Conservation (phyloP, 2,113 vertebrate species). For the Pavo muticus region DNA sequence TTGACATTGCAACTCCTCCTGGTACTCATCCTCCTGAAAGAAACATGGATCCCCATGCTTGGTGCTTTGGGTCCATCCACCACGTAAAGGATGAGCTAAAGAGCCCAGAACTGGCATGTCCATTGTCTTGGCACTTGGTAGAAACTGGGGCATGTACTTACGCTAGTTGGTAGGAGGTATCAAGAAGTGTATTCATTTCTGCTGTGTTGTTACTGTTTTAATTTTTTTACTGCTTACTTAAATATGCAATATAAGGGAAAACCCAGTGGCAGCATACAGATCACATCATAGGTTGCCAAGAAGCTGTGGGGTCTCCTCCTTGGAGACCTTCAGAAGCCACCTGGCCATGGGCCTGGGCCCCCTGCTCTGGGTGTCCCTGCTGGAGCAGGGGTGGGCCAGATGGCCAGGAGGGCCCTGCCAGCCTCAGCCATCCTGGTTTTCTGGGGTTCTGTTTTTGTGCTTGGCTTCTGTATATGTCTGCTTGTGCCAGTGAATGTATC, state of each 20-base stretch:
- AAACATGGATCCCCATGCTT: accelerated
- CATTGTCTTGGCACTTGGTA: not conserved
- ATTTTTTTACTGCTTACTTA: not conserved
- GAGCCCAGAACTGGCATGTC: not conserved
- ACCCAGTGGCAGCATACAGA: accelerated
- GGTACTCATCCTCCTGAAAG: not conserved
- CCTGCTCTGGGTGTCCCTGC: not conserved
- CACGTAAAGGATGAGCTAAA: not conserved
- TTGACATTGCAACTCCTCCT: not conserved
- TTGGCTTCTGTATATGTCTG: not conserved
- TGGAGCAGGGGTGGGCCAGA: not conserved
- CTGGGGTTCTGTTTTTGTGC: not conserved
- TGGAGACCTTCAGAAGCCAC: not conserved
- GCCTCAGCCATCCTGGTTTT: not conserved
- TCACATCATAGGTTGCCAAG: not conserved
- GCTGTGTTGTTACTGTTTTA: not conserved
- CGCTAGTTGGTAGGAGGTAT: not conserved
- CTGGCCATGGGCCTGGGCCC: not conserved
- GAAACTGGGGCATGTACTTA: not conserved
- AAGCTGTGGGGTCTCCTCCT: not conserved
- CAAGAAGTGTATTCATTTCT: not conserved
- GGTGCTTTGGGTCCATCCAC: not conserved
- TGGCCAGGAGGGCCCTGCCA: not conserved
- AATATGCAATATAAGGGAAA: not conserved
- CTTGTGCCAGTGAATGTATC: not conserved